These are phyloP conservation scores for Salvator merianae DNA, from an alignment of 2,113 vertebrate species.

Conservation along the genomic window DNA sequence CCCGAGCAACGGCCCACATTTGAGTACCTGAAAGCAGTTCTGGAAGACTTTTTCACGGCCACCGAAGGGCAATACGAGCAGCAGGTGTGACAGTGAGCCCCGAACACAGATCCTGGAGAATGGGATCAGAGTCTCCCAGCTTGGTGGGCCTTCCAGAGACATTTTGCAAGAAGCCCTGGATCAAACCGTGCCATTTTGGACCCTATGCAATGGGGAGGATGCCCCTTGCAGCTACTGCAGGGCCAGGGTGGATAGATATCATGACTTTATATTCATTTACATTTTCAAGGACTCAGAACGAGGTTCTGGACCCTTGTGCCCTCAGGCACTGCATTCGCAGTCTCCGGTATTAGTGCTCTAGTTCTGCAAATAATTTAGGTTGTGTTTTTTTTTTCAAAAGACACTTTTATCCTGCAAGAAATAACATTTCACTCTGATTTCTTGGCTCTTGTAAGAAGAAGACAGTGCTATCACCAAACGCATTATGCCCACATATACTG, in stretches of 20 bases:
- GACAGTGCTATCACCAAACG: too few species aligned
- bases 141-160: neutral
- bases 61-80: slow-evolving; percentile 96
- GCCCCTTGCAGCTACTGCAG: neutral
- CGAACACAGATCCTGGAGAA: too few species aligned
- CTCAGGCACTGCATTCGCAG: too few species aligned
- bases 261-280: neutral
- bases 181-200: too few species aligned
- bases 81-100: slow-evolving; percentile 57
- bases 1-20: slow-evolving; percentile 93
- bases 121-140: too few species aligned
- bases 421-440: neutral
- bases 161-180: neutral
- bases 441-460: neutral
- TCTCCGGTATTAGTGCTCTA: neutral
- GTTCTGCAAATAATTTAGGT: neutral
- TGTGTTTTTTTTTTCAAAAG: too few species aligned
- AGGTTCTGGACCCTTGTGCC: neutral
- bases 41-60: slow-evolving; percentile 94
- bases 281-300: neutral
- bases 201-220: too few species aligned
- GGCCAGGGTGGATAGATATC: too few species aligned
- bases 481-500: neutral
- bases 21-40: slow-evolving; percentile 88
- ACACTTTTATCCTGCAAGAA: neutral